These are phyloP conservation scores for Eidolon dupreanum DNA, from an alignment of 2,797 vertebrate genomes.

Conservation along the genomic window DNA sequence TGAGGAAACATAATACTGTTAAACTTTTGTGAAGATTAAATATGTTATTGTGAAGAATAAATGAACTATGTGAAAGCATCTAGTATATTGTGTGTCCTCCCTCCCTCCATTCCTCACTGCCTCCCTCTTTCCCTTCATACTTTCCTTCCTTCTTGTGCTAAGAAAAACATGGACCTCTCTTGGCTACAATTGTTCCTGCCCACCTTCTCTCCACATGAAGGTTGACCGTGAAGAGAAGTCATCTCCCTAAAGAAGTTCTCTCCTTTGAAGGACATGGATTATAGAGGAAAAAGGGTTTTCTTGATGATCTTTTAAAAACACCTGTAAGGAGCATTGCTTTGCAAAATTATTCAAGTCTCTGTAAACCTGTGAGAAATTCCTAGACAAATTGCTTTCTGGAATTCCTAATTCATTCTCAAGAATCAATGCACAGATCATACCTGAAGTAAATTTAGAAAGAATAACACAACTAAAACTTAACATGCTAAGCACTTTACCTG, in stretches of 20 bases:
- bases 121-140: background rate
- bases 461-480: background rate
- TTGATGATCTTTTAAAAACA: background rate
- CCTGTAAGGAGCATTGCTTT: background rate
- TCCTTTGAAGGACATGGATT: background rate
- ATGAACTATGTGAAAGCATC: background rate
- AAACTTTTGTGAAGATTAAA: background rate
- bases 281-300: background rate
- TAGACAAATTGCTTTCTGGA: background rate
- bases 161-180: background rate
- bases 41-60: background rate
- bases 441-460: slow-evolving; percentile 12
- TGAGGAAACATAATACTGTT: background rate
- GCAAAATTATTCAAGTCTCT: background rate
- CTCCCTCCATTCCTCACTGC: no score
- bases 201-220: background rate
- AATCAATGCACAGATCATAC: background rate
- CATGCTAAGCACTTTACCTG: background rate
- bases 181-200: background rate
- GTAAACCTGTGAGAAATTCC: background rate
- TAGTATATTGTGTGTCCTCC: background rate
- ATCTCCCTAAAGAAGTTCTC: background rate
- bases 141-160: background rate
- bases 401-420: background rate
- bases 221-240: background rate